Conservation (phyloP, 2,797 vertebrate genomes). For the Paramormyrops hopkinsi region DNA sequence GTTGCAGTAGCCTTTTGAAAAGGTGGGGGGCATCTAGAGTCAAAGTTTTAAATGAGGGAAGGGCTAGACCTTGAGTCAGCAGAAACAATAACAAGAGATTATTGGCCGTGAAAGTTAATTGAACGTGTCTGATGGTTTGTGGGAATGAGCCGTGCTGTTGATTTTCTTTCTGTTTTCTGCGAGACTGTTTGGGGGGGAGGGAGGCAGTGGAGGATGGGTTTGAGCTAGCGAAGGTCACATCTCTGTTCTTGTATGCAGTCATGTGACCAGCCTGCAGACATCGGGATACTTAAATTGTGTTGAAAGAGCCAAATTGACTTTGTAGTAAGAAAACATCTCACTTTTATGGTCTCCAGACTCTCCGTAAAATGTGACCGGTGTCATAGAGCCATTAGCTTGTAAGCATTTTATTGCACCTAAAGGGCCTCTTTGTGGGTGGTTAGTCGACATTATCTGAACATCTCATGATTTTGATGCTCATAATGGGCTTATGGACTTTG, state of each 20-base stretch:
- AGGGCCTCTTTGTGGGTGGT: constrained; percentile 11
- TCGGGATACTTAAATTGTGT: background rate
- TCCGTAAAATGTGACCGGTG: background rate
- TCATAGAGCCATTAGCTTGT: background rate
- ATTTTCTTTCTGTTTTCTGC: constrained; percentile 1
- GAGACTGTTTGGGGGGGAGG: background rate
- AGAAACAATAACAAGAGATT: constrained; percentile 16
- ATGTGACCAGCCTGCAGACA: background rate
- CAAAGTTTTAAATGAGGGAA: background rate
- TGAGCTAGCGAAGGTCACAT: background rate
- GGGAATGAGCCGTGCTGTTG: constrained; percentile 11
- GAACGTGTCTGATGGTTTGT: constrained; percentile 23
- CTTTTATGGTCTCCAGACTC: background rate
- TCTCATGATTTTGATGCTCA: background rate
- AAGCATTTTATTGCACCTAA: background rate
- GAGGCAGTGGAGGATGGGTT: background rate
- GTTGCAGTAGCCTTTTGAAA: constrained; percentile 5
- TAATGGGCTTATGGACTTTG: constrained; percentile 1
- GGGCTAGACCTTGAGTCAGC: background rate
- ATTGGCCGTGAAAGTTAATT: constrained; percentile 23
- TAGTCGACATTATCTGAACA: background rate
- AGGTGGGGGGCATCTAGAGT: background rate
- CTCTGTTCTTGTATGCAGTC: background rate
- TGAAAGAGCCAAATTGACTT: constrained; percentile 14
- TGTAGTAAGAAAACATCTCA: background rate